phyloP scores from a whole-genome alignment of 2,113 vertebrate genomes.

The Uropsilus gracilis region DNA sequence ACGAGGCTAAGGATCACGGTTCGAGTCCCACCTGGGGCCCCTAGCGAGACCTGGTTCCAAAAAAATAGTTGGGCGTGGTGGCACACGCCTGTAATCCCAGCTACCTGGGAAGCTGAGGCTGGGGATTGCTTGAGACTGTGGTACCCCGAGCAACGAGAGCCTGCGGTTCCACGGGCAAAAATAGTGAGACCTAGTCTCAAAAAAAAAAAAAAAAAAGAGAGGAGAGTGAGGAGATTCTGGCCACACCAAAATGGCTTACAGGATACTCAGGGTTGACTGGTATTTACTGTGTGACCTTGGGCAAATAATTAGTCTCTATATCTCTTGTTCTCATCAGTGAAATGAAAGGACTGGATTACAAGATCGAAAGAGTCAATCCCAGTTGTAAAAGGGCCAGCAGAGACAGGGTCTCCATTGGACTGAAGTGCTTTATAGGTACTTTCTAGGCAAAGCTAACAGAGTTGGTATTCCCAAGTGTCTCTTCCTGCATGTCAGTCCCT shows the following conservation, averaged over 20 bases:
- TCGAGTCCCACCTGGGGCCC: too few relatives aligned
- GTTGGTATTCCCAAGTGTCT: background rate
- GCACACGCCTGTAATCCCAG: too few relatives aligned
- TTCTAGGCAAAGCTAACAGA: background rate
- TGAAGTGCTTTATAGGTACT: background rate
- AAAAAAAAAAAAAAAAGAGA: too few relatives aligned
- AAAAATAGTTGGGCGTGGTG: too few relatives aligned
- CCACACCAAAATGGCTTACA: background rate
- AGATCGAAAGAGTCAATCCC: background rate
- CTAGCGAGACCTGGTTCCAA: too few relatives aligned
- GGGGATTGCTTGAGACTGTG: too few relatives aligned
- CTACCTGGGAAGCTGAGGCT: too few relatives aligned
- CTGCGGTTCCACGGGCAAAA: too few relatives aligned
- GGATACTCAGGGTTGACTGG: background rate
- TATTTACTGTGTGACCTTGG: background rate
- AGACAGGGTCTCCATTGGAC: background rate
- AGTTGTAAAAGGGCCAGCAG: background rate
- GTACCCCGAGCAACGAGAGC: too few relatives aligned
- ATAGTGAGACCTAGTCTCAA: too few relatives aligned
- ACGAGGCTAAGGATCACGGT: too few relatives aligned
- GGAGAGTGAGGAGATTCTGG: background rate
- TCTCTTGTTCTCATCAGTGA: background rate
- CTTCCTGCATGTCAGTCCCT: background rate
- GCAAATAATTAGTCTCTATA: background rate
- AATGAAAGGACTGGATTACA: background rate